Evolutionary conservation across 2,113 vertebrate genomes (phyloP), one percentile per base, ranked within the genome.

Genomic region (Coreoperca whiteheadi): DNA sequence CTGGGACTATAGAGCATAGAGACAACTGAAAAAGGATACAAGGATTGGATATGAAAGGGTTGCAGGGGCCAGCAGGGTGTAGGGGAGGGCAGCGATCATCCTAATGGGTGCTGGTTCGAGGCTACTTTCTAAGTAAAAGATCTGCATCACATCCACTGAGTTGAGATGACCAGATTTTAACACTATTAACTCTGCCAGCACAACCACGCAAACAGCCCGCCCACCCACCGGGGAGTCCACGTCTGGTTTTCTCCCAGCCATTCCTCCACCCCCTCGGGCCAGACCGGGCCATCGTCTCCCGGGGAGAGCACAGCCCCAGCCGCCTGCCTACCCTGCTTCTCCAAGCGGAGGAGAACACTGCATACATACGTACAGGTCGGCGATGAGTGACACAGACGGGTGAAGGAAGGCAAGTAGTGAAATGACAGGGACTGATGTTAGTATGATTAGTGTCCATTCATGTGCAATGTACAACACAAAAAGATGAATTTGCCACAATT

Each of bases 261-360:
- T 43, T 84, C 90, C 66, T 91, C 81, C 7, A n/a, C 71, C 70
- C 61, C 64, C 67, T 81, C 69, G 30, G 85, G 23, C 85, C 63
- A 65, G 51, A 84, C 56, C 8, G 90, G 53, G 74, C 67, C 65
- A 28, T 88, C 30, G 15, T 66, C 53, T 78, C 83, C 66, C 20
- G 79, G 23, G 37, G 83, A 79, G 63, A 6, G 63, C 34, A 81
- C 30, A 54, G 83, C 79, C 65, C 48, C 81, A 60, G 84, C 74
- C 23, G 39, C 80, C 64, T 57, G 85, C 76, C 77, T 70, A 75
- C 88, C 70, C 90, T 93, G 89, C 79, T 95, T 95, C 79, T 94
- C 92, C 43, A 91, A 89, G 63, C 91, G 90, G 72, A 95, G 91
- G 56, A 95, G 90, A 76, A 95, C 94, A 28, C 95, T 95, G 91